Base-by-base conservation (phyloP, 2,888 invertebrate genomes). In the Yponomeuta sedellus region DNA sequence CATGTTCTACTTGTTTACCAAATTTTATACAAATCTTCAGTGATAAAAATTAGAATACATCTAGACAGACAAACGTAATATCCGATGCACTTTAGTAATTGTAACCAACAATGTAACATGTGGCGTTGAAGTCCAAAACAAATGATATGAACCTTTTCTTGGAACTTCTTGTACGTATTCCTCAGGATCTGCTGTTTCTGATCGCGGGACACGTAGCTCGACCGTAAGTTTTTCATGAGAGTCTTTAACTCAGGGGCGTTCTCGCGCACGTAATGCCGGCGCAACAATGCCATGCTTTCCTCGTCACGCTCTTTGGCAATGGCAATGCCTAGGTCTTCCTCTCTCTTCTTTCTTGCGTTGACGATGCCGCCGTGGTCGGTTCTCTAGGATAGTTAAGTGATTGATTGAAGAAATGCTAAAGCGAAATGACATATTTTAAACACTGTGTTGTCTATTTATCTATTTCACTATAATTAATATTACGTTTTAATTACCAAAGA, bases 151-250 rank as follows among this genome's bases (percentile, higher is more conserved):
- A 93, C 92, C 81, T 93, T 92, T 40, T 92, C 90, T 68, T 92
- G 93, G 72, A 93, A 75, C 74, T 80, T 92, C 64, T 85, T 88
- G 8, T 94, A 94, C 74, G 95, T 92, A 76, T 90, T 96, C 93
- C 75, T 93, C 89, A 77, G 86, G 77, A 80, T 95, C 72, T 90
- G 90, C 67, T 86, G 85, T 66, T 80, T 74, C 10, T 83, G 78
- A 72, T 94, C 94, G 76, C 96, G 94, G 73, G 93, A 92, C 34
- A 94, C 92, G 76, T 96, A 96, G 0, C 95, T 96, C n/a, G 93
- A 92, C 71, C 93, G 92, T 34, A 96, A 82, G 76, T 94, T 93
- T 61, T 88, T 85, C 69, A 93, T 92, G 62, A 96, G 80, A 65
- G 94, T 92, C 67, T 92, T 82, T 22, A 96, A 83, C 74, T 94